These are phyloP conservation scores for Phaethon lepturus DNA, from an alignment of 2,113 vertebrate genomes.

Conservation along the genomic window DNA sequence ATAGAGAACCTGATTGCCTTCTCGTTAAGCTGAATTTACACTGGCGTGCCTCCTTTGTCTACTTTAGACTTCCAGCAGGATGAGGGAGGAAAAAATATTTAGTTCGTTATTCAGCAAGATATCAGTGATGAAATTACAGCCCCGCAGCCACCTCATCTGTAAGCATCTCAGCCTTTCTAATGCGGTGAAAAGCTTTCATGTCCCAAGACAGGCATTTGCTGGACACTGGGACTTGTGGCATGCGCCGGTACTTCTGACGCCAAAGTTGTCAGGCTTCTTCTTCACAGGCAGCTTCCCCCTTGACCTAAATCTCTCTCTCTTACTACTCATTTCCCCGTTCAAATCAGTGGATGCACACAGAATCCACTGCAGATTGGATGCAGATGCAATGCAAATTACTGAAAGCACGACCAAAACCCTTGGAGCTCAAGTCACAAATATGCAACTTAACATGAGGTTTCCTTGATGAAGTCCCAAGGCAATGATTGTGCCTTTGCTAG, in stretches of 20 bases:
- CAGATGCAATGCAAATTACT: neutral
- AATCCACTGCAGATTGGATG: neutral
- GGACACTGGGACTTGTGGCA: neutral
- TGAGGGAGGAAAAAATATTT: neutral
- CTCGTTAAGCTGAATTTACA: slow-evolving; percentile 12
- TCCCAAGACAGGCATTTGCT: neutral
- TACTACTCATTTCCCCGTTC: neutral
- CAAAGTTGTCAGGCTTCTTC: neutral
- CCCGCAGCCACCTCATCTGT: neutral
- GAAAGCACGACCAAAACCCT: neutral
- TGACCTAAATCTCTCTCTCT: neutral
- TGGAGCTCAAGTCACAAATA: neutral
- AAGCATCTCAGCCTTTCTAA: neutral
- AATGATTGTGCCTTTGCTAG: neutral
- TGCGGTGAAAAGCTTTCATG: neutral
- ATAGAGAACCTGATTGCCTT: neutral
- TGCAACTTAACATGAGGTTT: neutral
- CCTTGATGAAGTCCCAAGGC: neutral
- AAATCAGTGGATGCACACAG: neutral
- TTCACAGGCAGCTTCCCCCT: neutral
- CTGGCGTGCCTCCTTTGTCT: neutral
- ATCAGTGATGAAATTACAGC: neutral
- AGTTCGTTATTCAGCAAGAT: neutral
- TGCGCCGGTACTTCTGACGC: neutral
- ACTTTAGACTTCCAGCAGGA: neutral